Percentiles rank a stretch among this genome's conserved stretches.
Conservation (phyloP, 2,113 vertebrate species). For the Oxyruncus cristatus region DNA sequence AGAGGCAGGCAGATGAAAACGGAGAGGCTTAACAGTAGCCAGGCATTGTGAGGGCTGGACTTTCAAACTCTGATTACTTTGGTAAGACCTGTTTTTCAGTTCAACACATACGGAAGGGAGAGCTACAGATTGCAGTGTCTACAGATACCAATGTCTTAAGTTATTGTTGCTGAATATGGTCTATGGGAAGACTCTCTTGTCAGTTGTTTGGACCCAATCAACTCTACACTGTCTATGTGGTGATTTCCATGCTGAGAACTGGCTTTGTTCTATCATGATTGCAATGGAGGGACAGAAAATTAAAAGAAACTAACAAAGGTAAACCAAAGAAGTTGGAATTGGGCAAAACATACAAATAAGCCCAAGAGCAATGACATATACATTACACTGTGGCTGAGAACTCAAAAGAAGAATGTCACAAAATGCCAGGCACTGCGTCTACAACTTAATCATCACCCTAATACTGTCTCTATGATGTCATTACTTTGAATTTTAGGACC, state of each 20-base stretch:
- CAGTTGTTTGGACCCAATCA: neutral
- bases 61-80: neutral
- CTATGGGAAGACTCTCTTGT: neutral
- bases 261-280: neutral
- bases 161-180: neutral
- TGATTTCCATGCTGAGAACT: neutral
- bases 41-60: neutral
- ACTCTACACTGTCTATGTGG: neutral
- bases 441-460: neutral
- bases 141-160: neutral
- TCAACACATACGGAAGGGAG: neutral
- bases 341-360: neutral
- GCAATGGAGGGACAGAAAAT: neutral
- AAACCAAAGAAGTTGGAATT: neutral
- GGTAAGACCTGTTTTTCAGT: neutral
- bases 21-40: neutral
- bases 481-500: neutral
- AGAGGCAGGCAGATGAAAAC: neutral
- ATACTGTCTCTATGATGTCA: neutral
- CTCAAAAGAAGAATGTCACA: neutral
- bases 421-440: neutral
- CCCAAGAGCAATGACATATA: neutral
- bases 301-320: neutral
- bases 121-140: neutral
- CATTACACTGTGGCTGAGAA: neutral